Percentiles rank a stretch among this genome's conserved stretches.
These are phyloP conservation scores for Cotesia vestalis DNA, from an alignment of 1,140 invertebrate species.

Conservation along the genomic window DNA sequence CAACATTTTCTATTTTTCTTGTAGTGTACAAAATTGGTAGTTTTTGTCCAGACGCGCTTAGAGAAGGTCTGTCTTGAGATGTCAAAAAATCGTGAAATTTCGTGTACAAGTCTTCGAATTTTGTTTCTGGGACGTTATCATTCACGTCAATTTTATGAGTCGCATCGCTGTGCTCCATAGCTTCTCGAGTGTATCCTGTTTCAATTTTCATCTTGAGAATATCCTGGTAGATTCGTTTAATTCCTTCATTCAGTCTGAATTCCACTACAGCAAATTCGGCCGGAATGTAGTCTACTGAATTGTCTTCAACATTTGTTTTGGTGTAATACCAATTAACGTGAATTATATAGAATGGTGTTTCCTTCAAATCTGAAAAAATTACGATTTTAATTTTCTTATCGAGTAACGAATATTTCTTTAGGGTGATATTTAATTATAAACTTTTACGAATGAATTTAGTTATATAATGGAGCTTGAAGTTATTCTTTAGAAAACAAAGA, in stretches of 20 bases:
- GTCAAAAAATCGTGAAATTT: conserved; percentile 60
- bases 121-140: conserved; percentile 43
- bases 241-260: conserved; percentile 67
- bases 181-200: conserved; percentile 65
- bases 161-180: conserved; percentile 60
- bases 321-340: conserved; percentile 62
- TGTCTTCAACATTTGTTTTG: conserved; percentile 38
- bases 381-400: neutral
- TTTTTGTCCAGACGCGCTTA: conserved; percentile 33
- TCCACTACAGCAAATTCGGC: conserved; percentile 57
- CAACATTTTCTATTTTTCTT: conserved; percentile 31
- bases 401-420: neutral
- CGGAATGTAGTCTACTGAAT: conserved; percentile 52
- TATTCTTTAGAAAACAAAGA: too few relatives aligned
- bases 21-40: conserved; percentile 65
- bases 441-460: too few relatives aligned
- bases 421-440: neutral
- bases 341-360: conserved; percentile 58
- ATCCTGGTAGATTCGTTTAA: conserved; percentile 64
- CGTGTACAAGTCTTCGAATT: conserved; percentile 48
- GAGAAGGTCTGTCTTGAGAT: conserved; percentile 21
- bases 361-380: conserved; percentile 42
- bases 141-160: conserved; percentile 66
- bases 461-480: too few relatives aligned
- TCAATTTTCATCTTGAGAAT: conserved; percentile 65